phyloP scores from a whole-genome alignment of 2,888 invertebrate species.

The Maniola hyperantus region DNA sequence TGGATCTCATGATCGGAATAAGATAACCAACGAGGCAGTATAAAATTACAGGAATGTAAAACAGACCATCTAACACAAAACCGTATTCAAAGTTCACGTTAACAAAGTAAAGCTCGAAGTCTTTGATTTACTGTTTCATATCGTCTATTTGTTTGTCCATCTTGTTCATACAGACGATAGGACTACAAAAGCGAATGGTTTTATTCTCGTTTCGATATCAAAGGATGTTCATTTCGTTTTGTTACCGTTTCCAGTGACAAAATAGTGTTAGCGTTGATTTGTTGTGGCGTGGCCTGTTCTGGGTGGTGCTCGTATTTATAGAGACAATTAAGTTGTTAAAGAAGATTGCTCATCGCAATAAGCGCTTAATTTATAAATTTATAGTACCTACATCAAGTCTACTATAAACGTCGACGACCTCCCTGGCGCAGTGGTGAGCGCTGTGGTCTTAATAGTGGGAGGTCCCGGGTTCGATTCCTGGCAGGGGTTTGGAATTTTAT shows the following conservation, averaged over 20 bases:
- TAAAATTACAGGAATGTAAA: not conserved
- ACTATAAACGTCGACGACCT: no score
- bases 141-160: constrained; percentile 31
- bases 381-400: no score
- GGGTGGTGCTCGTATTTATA: constrained; percentile 24
- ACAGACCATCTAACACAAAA: not conserved
- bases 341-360: not conserved
- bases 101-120: constrained; percentile 17
- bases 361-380: no score
- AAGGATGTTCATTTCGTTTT: constrained; percentile 49
- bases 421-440: no score
- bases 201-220: constrained; percentile 53
- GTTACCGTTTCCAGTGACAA: constrained; percentile 23
- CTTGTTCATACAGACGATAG: constrained; percentile 27
- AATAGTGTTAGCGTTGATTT: constrained; percentile 27
- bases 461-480: no score
- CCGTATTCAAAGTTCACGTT: not conserved
- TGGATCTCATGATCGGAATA: no score
- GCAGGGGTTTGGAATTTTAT: no score
- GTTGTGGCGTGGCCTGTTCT: constrained; percentile 17
- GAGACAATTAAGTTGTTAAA: constrained; percentile 6
- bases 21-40: not conserved
- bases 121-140: constrained; percentile 21
- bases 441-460: no score
- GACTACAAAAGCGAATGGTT: constrained; percentile 43